phyloP scores from a whole-genome alignment of 2,888 invertebrate species.

The Horisme vitalbata region DNA sequence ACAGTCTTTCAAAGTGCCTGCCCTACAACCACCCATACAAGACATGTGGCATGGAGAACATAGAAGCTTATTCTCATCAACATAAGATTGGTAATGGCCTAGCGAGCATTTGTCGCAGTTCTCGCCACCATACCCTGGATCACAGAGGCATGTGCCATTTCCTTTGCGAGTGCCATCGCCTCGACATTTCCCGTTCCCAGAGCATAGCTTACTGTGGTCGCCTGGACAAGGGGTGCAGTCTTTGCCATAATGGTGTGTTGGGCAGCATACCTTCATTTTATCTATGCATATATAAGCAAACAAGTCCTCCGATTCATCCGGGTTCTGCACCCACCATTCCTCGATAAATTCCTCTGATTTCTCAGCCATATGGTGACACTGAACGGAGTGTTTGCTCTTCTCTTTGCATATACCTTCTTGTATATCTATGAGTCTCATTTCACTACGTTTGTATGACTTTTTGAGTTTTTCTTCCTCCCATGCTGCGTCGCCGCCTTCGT shows the following conservation, averaged over 20 bases:
- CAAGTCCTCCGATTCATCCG: conserved; percentile 62
- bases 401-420: conserved; percentile 94
- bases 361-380: conserved; percentile 93
- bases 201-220: conserved; percentile 88
- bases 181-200: conserved; percentile 89
- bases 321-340: conserved; percentile 91
- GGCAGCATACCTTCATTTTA: conserved; percentile 91
- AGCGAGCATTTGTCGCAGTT: conserved; percentile 89
- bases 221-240: conserved; percentile 92
- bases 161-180: conserved; percentile 97
- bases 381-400: conserved; percentile 86
- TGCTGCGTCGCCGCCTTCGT: conserved; percentile 95
- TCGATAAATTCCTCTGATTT: conserved; percentile 92
- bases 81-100: conserved; percentile 89
- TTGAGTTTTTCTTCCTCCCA: conserved; percentile 96
- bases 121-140: conserved; percentile 90
- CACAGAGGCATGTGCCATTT: conserved; percentile 94
- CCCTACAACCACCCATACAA: conserved; percentile 90
- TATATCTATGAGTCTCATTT: conserved; percentile 95
- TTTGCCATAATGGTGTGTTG: conserved; percentile 91
- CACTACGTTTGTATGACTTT: conserved; percentile 92
- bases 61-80: conserved; percentile 87
- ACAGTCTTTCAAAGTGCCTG: conserved; percentile 87
- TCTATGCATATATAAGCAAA: conserved; percentile 90
- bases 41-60: conserved; percentile 91